These are phyloP conservation scores for Myzus persicae DNA, from an alignment of 1,140 invertebrate genomes.

Conservation along the genomic window DNA sequence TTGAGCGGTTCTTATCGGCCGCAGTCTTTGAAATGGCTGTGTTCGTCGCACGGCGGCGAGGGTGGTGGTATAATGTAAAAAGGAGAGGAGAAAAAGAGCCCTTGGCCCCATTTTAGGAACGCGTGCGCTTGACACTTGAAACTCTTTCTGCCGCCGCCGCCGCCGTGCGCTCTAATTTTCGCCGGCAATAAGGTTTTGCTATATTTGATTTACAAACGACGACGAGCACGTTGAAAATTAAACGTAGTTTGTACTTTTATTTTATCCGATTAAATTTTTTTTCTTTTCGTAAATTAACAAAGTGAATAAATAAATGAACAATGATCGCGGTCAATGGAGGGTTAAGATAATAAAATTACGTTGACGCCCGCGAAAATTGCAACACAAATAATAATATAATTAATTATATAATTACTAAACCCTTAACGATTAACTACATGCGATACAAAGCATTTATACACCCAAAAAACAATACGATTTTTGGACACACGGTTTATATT, in stretches of 20 bases:
- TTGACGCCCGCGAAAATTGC: not conserved
- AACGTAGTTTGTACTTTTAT: not conserved
- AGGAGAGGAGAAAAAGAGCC: slow-evolving; percentile 27
- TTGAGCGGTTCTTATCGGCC: not conserved
- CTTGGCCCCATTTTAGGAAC: slow-evolving; percentile 53
- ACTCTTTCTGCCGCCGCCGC: not conserved
- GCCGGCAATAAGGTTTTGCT: not conserved
- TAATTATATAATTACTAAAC: not conserved
- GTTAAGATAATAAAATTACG: not conserved
- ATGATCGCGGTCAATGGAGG: not conserved
- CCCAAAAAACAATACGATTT: not conserved
- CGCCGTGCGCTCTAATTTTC: slow-evolving; percentile 17
- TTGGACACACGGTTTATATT: not conserved
- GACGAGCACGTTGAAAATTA: not conserved
- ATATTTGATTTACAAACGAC: slow-evolving; percentile 28
- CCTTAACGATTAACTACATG: not conserved
- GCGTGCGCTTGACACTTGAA: slow-evolving; percentile 55
- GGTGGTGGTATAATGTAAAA: not conserved
- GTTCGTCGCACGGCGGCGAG: not conserved
- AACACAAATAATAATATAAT: not conserved
- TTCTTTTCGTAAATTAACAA: not conserved
- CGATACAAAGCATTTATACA: not conserved
- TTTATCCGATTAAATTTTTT: not conserved
- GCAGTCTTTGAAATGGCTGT: not conserved
- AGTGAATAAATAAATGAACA: not conserved